Base-by-base conservation (phyloP, 2,888 invertebrate species). In the Leptinotarsa juncta region DNA sequence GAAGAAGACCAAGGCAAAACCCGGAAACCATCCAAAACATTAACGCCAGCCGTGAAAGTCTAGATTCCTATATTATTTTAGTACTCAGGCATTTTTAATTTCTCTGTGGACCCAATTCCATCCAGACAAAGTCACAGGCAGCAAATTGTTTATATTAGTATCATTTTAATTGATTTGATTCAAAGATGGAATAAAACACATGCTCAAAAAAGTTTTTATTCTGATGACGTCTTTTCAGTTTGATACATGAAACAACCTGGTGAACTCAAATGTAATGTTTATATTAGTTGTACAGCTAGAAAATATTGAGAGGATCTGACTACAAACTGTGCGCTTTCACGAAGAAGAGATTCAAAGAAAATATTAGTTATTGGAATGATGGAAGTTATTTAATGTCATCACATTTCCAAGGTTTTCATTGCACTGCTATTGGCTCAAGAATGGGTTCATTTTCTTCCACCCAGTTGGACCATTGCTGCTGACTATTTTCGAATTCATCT, bases 401-500 rank as follows among this genome's bases (percentile, higher is more conserved):
- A 68, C 72, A 67, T 55, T 62, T 51, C 51, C 20, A 3, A 26
- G 26, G 20, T 68, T 62, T 75, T 80, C 81, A 84, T 75, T 83
- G 82, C 65, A 84, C 80, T 7, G 85, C 85, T 60, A 84, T 81
- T 12, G 82, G 82, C 74, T 82, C 82, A 67, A 79, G 60, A 26
- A 82, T 75, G 3, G 84, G 84, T 76, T 83, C 84, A 53, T 81
- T 80, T 65, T 80, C 82, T 69, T 84, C 83, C 12, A 81, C 81
- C 84, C 84, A 85, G 60, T 83, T 81, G 7, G 78, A 78, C 83
- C 83, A 84, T 55, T 81, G 80, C 65, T 81, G 79, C 66, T 79
- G 79, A n/a, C 78, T 72, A 32, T 78, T 72, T 42, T 80, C 81
- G 67, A 82, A 82, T 65, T 80, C 81, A 23, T 84, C 82, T 42